A percentile compares a stretch with the other conserved stretches of the same genome.
Conservation (phyloP, 1,140 invertebrate species). For the Drosophila paulistorum region DNA sequence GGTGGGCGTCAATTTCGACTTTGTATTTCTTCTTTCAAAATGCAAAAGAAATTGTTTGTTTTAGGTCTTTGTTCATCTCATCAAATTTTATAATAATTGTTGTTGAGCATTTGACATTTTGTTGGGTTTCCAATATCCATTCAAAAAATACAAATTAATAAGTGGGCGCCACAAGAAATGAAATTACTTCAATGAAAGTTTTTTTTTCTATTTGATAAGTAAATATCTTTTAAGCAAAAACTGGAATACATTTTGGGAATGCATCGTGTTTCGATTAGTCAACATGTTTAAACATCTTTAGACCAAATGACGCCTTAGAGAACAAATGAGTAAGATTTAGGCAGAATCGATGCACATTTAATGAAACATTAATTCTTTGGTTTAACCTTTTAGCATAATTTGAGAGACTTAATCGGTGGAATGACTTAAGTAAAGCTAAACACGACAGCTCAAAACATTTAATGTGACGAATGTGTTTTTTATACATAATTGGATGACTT, state of each 20-base stretch:
- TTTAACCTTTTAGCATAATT: no score
- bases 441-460: no score
- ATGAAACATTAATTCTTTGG: no score
- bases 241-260: not conserved
- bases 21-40: constrained; percentile 19
- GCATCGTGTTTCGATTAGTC: no score
- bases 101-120: constrained; percentile 70
- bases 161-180: constrained; percentile 29
- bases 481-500: not conserved
- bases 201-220: not conserved
- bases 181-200: not conserved
- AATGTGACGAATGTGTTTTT: no score
- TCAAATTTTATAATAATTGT: constrained; percentile 59
- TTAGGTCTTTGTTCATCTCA: constrained; percentile 40
- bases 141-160: constrained; percentile 23
- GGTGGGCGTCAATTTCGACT: constrained; percentile 44
- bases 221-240: not conserved
- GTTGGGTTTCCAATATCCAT: constrained; percentile 12
- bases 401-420: no score
- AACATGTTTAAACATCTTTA: no score
- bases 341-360: no score
- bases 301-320: no score
- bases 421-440: no score
- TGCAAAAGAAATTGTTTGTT: constrained; percentile 54
- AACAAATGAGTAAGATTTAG: no score